Evolutionary conservation across 2,113 vertebrate species (phyloP).

Genomic region (Raja brachyura): DNA sequence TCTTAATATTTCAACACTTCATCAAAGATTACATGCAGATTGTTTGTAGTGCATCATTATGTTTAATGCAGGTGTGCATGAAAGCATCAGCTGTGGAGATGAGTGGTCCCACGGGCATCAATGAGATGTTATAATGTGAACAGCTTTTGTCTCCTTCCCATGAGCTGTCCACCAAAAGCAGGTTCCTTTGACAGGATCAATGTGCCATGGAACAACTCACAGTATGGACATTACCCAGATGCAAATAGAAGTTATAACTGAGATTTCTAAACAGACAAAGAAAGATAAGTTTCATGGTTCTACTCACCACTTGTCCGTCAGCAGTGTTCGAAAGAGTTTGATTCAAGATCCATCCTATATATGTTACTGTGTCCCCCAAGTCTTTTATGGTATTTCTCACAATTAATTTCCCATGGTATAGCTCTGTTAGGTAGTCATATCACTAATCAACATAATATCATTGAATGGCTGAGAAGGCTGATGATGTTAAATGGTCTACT

Average conservation of each 20-base stretch:
- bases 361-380: background rate
- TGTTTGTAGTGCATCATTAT: background rate
- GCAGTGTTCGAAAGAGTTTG: background rate
- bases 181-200: background rate
- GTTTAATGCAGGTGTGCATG: background rate
- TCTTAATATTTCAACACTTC: background rate
- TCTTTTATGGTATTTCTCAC: background rate
- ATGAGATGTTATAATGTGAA: background rate
- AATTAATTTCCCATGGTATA: background rate
- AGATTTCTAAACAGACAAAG: background rate
- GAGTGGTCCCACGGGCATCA: background rate
- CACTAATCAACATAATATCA: background rate
- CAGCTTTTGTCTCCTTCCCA: background rate
- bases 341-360: background rate
- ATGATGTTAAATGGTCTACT: background rate
- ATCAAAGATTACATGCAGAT: background rate
- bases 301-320: background rate
- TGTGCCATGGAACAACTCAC: background rate
- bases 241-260: background rate
- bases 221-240: background rate
- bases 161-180: background rate
- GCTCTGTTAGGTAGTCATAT: background rate
- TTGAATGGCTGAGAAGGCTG: background rate
- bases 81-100: background rate
- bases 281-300: background rate